Percentiles rank a stretch among this genome's conserved stretches.
These are phyloP conservation scores for Benthosema pterotum DNA, from an alignment of 2,797 vertebrate genomes.

Conservation along the genomic window DNA sequence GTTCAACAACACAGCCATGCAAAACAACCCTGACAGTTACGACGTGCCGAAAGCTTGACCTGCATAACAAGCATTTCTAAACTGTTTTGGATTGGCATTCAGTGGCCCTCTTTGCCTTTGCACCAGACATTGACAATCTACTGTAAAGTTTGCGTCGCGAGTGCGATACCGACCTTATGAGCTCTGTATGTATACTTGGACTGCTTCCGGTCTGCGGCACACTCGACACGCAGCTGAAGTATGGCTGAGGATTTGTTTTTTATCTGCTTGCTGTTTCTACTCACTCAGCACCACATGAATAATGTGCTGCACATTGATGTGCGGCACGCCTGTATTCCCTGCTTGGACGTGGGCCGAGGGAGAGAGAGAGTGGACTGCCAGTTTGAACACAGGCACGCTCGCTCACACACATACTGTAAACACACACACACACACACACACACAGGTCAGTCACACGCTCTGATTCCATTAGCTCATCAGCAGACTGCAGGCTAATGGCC, in stretches of 20 bases:
- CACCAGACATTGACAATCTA: too few relatives aligned
- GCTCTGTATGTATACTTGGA: too few relatives aligned
- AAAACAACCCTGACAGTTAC: too few relatives aligned
- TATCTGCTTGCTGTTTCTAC: neutral
- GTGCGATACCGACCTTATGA: too few relatives aligned
- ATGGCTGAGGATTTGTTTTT: conserved; percentile 15
- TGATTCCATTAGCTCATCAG: conserved; percentile 35
- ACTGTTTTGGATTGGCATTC: too few relatives aligned
- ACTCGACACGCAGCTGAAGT: neutral
- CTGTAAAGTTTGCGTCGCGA: too few relatives aligned
- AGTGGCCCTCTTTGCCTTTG: too few relatives aligned
- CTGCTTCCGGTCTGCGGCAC: neutral
- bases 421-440: conserved; percentile 1
- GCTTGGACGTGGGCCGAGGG: neutral
- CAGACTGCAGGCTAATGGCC: conserved; percentile 20
- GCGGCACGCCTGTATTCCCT: conserved; percentile 12
- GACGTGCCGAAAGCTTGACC: too few relatives aligned
- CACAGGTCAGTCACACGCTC: conserved; percentile 18
- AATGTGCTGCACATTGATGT: conserved; percentile 1
- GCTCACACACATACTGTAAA: conserved; percentile 1
- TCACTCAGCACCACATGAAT: neutral
- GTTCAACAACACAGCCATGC: too few relatives aligned
- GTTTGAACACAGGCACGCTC: neutral
- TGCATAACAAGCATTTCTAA: too few relatives aligned
- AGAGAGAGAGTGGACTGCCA: neutral